Evolutionary conservation across 2,113 vertebrate genomes (phyloP), one percentile per base, ranked within the genome.

Genomic region (Todiramphus chloris): DNA sequence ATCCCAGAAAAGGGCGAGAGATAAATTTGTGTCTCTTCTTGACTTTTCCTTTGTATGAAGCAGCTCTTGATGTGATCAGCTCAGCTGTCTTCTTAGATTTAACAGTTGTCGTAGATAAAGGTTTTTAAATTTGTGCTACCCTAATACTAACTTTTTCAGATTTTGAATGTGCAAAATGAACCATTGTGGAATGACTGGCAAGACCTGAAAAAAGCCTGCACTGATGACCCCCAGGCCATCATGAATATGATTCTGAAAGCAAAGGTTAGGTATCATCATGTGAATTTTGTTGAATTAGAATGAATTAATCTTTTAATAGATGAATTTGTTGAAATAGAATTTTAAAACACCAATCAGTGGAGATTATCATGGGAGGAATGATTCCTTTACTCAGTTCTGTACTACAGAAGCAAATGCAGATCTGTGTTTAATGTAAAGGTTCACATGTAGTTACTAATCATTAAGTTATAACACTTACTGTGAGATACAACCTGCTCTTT

Each of bases 111-210:
- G 50, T 78, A 39, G 67, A 78, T 66, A 73, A 80, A 68, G 24
- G 10, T 86, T 62, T 50, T 64, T 30, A 44, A 87, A 21, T 46
- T 31, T 72, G 8, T 85, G 69, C 67, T 59, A 16, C 16, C 70
- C 72, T 72, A 79, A 51, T 81, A 23, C 43, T 78, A 35, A 83
- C 93, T 94, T 92, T 93, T 91, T 74, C 96, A 99, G 99, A 99
- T 99, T 97, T 94, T 99, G 83, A 97, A 83, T 87, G 92, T 99
- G 79, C 98, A 98, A 63, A 95, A 97, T 17, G 96, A 98, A 4
- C 95, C 98, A 13, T 51, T 98, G 7, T 99, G 99, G 99, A 88
- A 78, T 53, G 98, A 98, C 17, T 99, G 99, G 99, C 99, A 99
- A 95, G 98, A 99, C 60, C 95, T 99, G 96, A 98, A 98, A 94